These are phyloP conservation scores for Portevinia maculata DNA, from an alignment of 2,888 invertebrate genomes.

Conservation along the genomic window DNA sequence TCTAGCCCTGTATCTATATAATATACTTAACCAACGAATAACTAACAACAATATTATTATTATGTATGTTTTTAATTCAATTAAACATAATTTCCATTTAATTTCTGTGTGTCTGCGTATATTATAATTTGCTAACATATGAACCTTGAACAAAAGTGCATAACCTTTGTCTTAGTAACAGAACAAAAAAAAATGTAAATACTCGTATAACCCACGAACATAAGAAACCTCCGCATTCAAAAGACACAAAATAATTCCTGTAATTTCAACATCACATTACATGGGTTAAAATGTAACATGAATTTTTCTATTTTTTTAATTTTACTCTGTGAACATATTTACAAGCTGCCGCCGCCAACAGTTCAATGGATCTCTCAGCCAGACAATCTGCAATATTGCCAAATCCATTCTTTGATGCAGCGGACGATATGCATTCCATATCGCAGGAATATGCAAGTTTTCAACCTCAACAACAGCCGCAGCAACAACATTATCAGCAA, in stretches of 20 bases:
- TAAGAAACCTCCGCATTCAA: too few relatives aligned
- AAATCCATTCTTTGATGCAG: conserved; percentile 82
- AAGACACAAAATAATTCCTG: conserved; percentile 59
- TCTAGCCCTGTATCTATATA: conserved; percentile 27
- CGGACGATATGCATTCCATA: conserved; percentile 75
- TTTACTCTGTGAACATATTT: conserved; percentile 56
- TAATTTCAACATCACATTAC: conserved; percentile 47
- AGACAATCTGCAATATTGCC: conserved; percentile 77
- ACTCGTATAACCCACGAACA: conserved; percentile 45
- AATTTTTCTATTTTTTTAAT: conserved; percentile 44
- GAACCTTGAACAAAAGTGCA: conserved; percentile 16
- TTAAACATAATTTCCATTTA: conserved; percentile 9
- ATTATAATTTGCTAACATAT: conserved; percentile 55
- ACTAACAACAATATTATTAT: conserved; percentile 53
- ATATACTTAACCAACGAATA: conserved; percentile 51
- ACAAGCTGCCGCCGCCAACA: conserved; percentile 63
- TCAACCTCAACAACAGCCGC: conserved; percentile 68
- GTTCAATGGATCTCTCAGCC: conserved; percentile 66
- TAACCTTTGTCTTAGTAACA: conserved; percentile 37
- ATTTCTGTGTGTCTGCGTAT: conserved; percentile 14
- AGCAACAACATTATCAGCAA: conserved; percentile 74
- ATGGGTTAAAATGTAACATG: conserved; percentile 24
- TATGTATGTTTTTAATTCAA: conserved; percentile 33
- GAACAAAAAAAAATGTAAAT: conserved; percentile 15
- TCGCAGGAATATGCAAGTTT: conserved; percentile 57